Conservation (phyloP, 1,140 invertebrate species). For the Bicyclus anynana region DNA sequence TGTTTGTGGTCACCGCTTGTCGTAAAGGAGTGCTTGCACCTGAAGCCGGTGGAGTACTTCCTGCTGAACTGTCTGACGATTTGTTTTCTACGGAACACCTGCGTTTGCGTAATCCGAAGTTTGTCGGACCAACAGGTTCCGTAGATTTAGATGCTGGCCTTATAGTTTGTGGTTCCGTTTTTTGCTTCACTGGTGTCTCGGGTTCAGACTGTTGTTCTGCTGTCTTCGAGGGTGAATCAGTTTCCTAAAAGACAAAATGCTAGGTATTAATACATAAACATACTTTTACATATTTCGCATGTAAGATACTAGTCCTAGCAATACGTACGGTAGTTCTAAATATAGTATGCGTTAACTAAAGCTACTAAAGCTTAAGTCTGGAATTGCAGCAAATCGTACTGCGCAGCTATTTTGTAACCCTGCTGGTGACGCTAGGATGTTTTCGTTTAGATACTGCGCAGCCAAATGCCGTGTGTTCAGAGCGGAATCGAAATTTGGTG, state of each 20-base stretch:
- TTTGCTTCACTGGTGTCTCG: conserved; percentile 51
- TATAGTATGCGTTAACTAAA: too few species aligned
- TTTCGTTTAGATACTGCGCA: too few species aligned
- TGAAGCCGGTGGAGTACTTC: conserved; percentile 75
- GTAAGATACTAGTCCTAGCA: not conserved
- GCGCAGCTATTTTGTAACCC: too few species aligned
- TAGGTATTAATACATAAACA: not conserved
- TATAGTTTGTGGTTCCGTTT: conserved; percentile 38
- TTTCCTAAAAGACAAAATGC: conserved; percentile 33
- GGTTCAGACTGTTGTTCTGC: conserved; percentile 51
- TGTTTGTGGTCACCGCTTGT: conserved; percentile 53
- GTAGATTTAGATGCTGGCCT: conserved; percentile 44
- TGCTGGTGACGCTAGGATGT: too few species aligned
- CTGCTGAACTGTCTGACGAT: conserved; percentile 74
- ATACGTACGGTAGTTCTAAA: too few species aligned
- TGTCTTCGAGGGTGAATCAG: conserved; percentile 53
- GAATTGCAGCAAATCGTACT: too few species aligned
- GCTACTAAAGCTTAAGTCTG: too few species aligned
- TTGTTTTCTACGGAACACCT: conserved; percentile 77
- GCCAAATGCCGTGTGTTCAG: too few species aligned
- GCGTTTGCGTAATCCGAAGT: conserved; percentile 76
- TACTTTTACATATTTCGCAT: not conserved
- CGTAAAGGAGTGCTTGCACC: conserved; percentile 72
- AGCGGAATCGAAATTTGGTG: too few species aligned
- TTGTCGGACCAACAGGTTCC: conserved; percentile 36